Evolutionary conservation across 2,888 invertebrate genomes (phyloP), one percentile per base, ranked within the genome.

Genomic region (Tinea semifulvella): DNA sequence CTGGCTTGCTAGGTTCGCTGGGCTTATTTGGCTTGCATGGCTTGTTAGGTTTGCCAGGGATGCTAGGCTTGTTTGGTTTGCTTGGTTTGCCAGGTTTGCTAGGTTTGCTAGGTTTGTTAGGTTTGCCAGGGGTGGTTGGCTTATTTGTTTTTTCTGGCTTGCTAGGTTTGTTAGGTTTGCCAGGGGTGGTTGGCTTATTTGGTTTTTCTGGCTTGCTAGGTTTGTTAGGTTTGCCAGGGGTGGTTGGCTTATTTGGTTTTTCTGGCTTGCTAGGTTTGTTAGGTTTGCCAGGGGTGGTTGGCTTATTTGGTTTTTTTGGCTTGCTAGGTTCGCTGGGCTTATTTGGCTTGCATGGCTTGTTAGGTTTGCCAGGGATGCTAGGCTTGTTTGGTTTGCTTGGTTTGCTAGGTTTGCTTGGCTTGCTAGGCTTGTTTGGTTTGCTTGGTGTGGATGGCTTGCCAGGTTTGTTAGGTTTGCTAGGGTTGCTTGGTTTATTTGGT

Each of bases 131-230:
- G 5, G n/a, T 10, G 17, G 35, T 44, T 44, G 46, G 43, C 1
- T 36, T n/a, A 16, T 36, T 42, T 31, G 47, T 35, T 10, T 22
- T 22, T 7, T 5, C 16, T 36, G 36, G 36, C 4, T 11, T 3
- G 13, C 43, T 40, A 31, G 43, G 43, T 8, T 27, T 20, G 16
- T 27, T 42, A 17, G 45, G 47, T 11, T 31, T 16, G 2, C 27
- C 22, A 38, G 53, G 54, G 1, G 18, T 19, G 8, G 49, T 52
- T 18, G 59, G 55, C 5, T 44, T 35, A 8, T 49, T 50, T 49
- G 50, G 51, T n/a, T 28, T 22, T 16, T 46, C 49, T 31, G 50
- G 50, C 2, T 25, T 43, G 8, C 18, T 40, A 38, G 46, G 46
- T 1, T 43, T 20, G 2, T 20, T 45, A 27, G 35, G 36, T 8